phyloP scores from a whole-genome alignment of 2,113 vertebrate genomes.

The Psophia crepitans region DNA sequence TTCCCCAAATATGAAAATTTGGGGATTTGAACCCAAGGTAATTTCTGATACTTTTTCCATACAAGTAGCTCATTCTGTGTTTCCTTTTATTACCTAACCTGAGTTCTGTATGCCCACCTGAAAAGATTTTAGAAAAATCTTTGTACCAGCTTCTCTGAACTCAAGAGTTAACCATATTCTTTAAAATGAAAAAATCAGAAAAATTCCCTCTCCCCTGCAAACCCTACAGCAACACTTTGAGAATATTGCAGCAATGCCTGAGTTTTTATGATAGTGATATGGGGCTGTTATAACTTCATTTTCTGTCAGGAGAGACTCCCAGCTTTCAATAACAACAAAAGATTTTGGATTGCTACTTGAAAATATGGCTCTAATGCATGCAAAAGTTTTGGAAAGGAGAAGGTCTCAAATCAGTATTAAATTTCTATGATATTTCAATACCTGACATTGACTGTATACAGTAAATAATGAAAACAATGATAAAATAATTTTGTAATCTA shows the following conservation, averaged over 20 bases:
- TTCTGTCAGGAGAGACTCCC: not conserved
- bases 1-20: not conserved
- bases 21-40: not conserved
- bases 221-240: not conserved
- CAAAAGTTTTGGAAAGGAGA: not conserved
- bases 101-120: not conserved
- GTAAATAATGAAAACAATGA: not conserved
- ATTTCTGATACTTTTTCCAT: not conserved
- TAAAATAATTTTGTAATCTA: not conserved
- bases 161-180: not conserved
- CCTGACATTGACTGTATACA: not conserved
- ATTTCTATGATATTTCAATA: not conserved
- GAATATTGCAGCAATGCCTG: not conserved
- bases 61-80: not conserved
- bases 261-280: not conserved
- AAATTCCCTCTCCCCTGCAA: not conserved
- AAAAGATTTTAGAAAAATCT: not conserved
- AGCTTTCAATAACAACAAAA: not conserved
- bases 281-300: not conserved
- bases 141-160: not conserved
- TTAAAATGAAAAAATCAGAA: not conserved
- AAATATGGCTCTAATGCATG: not conserved
- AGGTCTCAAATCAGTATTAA: not conserved
- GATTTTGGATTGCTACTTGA: not conserved
- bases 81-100: not conserved